Evolutionary conservation across 2,888 invertebrate genomes (phyloP).

Genomic region (Dryobota labecula): DNA sequence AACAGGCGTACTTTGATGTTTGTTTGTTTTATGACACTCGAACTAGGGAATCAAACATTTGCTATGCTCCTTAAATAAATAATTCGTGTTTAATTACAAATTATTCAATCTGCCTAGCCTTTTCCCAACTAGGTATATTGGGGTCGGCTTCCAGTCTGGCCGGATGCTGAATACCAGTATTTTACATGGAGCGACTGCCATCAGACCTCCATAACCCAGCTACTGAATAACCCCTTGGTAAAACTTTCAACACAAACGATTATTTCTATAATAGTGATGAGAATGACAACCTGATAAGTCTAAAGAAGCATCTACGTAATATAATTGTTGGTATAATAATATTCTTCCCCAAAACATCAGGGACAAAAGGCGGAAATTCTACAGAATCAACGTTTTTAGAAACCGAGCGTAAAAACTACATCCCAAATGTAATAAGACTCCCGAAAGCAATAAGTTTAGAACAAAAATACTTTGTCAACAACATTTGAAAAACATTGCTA

Average conservation of each 20-base stretch:
- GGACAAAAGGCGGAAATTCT: background rate
- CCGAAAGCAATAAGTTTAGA: slow-evolving; percentile 40
- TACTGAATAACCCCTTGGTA: no score
- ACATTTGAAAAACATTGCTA: slow-evolving; percentile 54
- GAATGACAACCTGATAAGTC: background rate
- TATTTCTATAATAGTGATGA: no score
- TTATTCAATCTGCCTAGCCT: no score
- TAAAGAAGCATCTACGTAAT: background rate
- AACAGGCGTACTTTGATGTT: background rate
- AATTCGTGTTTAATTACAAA: slow-evolving; percentile 1
- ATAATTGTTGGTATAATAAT: no score
- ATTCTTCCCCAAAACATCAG: background rate
- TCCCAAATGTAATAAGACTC: slow-evolving; percentile 17
- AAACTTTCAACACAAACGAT: no score
- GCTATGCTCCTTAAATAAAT: background rate
- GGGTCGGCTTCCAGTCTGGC: no score
- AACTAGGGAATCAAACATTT: background rate
- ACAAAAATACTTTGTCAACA: slow-evolving; percentile 59
- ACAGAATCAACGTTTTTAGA: slow-evolving; percentile 4
- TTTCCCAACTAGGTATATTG: no score
- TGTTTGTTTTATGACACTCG: background rate
- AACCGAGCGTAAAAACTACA: slow-evolving; percentile 21
- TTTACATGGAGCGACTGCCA: no score
- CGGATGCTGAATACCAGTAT: no score
- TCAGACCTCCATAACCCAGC: no score